A percentile compares a stretch with the other conserved stretches of the same genome.
Evolutionary conservation across 2,888 invertebrate species (phyloP).

Genomic region (Tinea pellionella): DNA sequence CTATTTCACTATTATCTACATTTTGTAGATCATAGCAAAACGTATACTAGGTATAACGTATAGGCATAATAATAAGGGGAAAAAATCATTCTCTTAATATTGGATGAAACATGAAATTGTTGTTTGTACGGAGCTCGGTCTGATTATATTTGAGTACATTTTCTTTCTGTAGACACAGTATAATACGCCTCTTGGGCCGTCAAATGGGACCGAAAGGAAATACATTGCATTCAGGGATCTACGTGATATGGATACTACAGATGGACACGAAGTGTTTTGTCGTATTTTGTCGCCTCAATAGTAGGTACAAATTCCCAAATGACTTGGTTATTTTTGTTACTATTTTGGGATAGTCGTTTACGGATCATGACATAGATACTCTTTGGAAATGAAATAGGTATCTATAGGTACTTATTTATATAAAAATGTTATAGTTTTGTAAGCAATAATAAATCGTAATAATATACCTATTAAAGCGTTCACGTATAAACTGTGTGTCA

Average conservation of each 20-base stretch:
- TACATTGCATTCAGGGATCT: slow-evolving; percentile 38
- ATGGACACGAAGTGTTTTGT: slow-evolving; percentile 60
- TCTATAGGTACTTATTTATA: too few species aligned
- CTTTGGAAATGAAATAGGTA: too few species aligned
- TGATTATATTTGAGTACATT: slow-evolving; percentile 69
- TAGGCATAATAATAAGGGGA: background rate
- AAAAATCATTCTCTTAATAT: background rate
- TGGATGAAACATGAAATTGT: background rate
- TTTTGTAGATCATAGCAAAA: too few species aligned
- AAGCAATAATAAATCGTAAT: too few species aligned
- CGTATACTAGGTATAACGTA: too few species aligned
- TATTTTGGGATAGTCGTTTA: slow-evolving; percentile 16
- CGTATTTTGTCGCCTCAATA: slow-evolving; percentile 57
- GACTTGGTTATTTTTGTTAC: slow-evolving; percentile 45
- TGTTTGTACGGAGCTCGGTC: slow-evolving; percentile 24
- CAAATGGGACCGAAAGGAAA: slow-evolving; percentile 62
- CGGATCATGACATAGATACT: too few species aligned
- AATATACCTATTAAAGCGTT: too few species aligned
- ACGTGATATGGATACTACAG: slow-evolving; percentile 21
- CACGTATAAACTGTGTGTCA: too few species aligned
- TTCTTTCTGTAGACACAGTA: slow-evolving; percentile 52
- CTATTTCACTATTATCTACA: too few species aligned
- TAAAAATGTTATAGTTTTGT: too few species aligned
- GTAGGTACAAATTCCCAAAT: slow-evolving; percentile 45
- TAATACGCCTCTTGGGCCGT: slow-evolving; percentile 64